These are phyloP conservation scores for Phoxinus phoxinus DNA, from an alignment of 2,113 vertebrate genomes.

Conservation along the genomic window DNA sequence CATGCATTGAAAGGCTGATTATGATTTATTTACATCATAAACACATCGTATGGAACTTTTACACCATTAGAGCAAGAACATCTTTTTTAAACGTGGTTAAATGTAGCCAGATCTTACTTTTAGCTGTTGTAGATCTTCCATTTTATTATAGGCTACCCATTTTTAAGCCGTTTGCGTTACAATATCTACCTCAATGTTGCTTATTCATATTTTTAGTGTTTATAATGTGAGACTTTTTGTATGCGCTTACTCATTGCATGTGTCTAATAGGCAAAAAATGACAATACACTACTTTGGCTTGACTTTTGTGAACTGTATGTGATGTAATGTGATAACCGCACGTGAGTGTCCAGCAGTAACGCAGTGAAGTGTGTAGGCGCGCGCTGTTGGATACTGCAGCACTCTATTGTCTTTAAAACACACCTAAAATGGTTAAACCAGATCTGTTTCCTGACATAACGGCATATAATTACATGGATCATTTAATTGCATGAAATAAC, in stretches of 20 bases:
- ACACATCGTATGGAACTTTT: not conserved
- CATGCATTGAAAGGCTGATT: not conserved
- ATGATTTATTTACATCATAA: not conserved
- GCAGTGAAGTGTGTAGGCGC: constrained; percentile 39
- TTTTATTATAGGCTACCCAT: no score
- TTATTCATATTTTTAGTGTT: not conserved
- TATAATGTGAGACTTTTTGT: not conserved
- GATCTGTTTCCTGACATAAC: not conserved
- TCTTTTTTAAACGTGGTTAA: no score
- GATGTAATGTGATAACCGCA: constrained; percentile 16
- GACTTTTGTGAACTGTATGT: constrained; percentile 14
- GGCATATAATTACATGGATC: not conserved
- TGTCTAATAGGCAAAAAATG: not conserved
- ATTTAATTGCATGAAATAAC: not conserved
- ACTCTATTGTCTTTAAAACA: constrained; percentile 7
- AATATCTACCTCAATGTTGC: not conserved
- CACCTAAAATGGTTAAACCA: not conserved
- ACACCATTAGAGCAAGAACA: not conserved
- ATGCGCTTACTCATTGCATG: not conserved
- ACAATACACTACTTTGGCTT: not conserved
- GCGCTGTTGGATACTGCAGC: constrained; percentile 26
- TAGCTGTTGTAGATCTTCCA: no score
- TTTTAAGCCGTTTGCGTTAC: not conserved
- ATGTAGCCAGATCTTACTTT: no score
- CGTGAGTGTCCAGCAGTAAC: constrained; percentile 15